A percentile compares a stretch with the other conserved stretches of the same genome.
phyloP scores from a whole-genome alignment of 2,113 vertebrate genomes.

The Tinamus guttatus region DNA sequence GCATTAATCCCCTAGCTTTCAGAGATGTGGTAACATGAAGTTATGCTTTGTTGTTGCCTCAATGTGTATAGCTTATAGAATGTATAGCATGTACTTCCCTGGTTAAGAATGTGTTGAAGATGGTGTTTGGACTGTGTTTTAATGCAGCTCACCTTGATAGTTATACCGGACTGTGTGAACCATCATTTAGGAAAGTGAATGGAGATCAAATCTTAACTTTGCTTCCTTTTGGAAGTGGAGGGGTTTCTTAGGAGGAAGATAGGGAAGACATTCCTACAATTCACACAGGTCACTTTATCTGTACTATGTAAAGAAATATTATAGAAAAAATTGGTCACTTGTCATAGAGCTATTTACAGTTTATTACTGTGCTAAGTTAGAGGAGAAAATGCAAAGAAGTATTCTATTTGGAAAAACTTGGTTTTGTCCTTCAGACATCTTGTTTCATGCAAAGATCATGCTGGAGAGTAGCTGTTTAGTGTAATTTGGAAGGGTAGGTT shows the following conservation, averaged over 20 bases:
- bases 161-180: accelerated
- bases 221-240: too few relatives aligned
- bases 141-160: background rate
- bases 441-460: background rate
- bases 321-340: background rate
- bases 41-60: background rate
- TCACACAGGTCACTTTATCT: background rate
- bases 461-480: background rate
- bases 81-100: background rate
- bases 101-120: background rate
- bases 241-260: too few relatives aligned
- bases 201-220: background rate
- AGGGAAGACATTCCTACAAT: background rate
- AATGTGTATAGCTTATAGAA: background rate
- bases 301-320: background rate
- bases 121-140: background rate
- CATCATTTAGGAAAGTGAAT: background rate
- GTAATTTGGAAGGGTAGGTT: background rate
- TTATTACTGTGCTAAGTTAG: background rate
- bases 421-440: too few relatives aligned
- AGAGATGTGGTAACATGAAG: background rate
- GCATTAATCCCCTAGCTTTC: background rate
- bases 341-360: background rate
- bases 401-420: too few relatives aligned
- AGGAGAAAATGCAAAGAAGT: too few relatives aligned